Conservation (phyloP, 2,888 invertebrate species). For the Troides helena region DNA sequence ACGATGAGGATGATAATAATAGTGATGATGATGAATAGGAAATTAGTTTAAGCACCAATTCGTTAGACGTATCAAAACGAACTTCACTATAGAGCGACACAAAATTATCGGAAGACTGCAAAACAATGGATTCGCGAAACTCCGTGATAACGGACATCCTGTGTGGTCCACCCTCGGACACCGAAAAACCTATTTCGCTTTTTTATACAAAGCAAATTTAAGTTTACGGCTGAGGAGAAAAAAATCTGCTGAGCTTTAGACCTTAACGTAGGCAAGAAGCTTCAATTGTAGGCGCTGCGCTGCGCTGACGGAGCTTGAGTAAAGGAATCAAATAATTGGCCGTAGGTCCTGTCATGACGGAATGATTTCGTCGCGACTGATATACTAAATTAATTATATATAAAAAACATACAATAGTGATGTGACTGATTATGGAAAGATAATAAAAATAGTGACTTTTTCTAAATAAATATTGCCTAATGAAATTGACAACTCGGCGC, state of each 20-base stretch:
- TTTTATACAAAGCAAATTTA: slow-evolving; percentile 50
- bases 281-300: slow-evolving; percentile 4
- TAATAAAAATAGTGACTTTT: not conserved
- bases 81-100: slow-evolving; percentile 3
- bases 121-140: slow-evolving; percentile 27
- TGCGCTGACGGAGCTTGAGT: slow-evolving; percentile 32
- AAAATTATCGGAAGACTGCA: slow-evolving; percentile 4
- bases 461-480: too few species aligned
- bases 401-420: slow-evolving; percentile 18
- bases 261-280: slow-evolving; percentile 41
- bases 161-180: slow-evolving; percentile 62
- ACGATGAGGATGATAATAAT: too few species aligned
- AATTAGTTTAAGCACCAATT: not conserved
- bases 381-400: slow-evolving; percentile 58
- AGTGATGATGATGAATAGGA: too few species aligned
- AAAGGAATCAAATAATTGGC: slow-evolving; percentile 51
- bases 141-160: slow-evolving; percentile 46
- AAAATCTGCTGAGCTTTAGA: slow-evolving; percentile 36
- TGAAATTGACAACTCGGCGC: too few species aligned
- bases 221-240: slow-evolving; percentile 34
- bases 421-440: not conserved
- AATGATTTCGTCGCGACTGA: slow-evolving; percentile 71
- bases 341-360: slow-evolving; percentile 66
- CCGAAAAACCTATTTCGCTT: slow-evolving; percentile 60
- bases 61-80: slow-evolving; percentile 6